Percentiles rank a stretch among this genome's conserved stretches.
Evolutionary conservation across 2,888 invertebrate species (phyloP).

Genomic region (Minunthozetes semirufus): DNA sequence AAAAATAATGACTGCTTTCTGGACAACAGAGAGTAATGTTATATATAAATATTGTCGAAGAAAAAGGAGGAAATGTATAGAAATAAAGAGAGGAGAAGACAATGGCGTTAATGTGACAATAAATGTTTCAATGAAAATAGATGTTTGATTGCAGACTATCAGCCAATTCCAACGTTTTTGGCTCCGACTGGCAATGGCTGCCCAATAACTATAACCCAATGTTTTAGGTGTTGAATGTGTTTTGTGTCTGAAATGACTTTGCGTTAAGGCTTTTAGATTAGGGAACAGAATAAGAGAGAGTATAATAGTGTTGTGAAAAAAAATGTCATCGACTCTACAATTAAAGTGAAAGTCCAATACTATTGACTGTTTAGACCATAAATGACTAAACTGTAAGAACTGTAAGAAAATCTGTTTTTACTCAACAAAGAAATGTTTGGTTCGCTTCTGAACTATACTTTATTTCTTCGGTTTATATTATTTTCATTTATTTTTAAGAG

Average conservation of each 20-base stretch:
- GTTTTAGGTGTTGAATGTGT: background rate
- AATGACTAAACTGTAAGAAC: background rate
- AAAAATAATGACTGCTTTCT: background rate
- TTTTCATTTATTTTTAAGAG: too few species aligned
- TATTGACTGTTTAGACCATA: background rate
- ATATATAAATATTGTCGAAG: background rate
- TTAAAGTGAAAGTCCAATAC: background rate
- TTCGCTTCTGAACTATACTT: too few species aligned
- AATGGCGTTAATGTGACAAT: conserved; percentile 8
- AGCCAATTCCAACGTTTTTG: too few species aligned
- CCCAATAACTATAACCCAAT: too few species aligned
- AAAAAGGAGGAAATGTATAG: too few species aligned
- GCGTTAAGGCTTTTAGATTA: background rate
- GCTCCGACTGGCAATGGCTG: too few species aligned
- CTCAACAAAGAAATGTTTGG: too few species aligned
- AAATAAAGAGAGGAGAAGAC: background rate
- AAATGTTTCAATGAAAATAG: background rate
- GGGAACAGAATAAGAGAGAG: background rate
- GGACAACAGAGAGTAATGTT: background rate
- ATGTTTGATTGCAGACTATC: background rate
- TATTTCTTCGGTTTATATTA: too few species aligned
- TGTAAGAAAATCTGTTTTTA: background rate
- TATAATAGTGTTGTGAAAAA: background rate
- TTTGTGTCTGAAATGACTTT: background rate
- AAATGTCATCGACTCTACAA: conserved; percentile 1